Percentiles rank a stretch among this genome's conserved stretches.
Conservation (phyloP, 2,113 vertebrate genomes). For the Chlamydotis undulata region DNA sequence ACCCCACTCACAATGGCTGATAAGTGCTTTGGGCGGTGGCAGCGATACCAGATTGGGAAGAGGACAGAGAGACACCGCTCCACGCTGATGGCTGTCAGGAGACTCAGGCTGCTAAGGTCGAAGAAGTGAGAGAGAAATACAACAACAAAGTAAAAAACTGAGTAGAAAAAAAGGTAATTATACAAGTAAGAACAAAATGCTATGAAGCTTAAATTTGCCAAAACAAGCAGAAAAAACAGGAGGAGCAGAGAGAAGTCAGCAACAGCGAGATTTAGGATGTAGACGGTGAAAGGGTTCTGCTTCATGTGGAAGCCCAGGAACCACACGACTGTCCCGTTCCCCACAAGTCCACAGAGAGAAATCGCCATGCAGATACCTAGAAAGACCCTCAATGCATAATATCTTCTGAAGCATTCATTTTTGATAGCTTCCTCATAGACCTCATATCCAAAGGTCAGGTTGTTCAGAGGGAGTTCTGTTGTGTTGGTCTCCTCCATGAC, state of each 20-base stretch:
- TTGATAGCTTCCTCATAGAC: rapidly evolving
- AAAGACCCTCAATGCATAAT: not conserved
- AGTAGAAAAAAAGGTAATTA: too few relatives aligned
- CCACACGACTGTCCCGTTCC: slow-evolving; percentile 64
- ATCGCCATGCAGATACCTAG: not conserved
- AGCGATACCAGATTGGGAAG: not conserved
- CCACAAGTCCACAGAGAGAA: slow-evolving; percentile 39
- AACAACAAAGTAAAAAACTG: rapidly evolving
- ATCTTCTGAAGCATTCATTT: rapidly evolving
- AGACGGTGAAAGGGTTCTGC: slow-evolving; percentile 56
- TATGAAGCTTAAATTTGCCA: rapidly evolving
- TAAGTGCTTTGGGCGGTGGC: not conserved
- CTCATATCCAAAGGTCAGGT: rapidly evolving
- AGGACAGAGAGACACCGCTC: not conserved
- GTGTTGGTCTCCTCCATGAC: not conserved
- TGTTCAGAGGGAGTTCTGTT: too few relatives aligned
- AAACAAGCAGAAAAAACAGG: not conserved
- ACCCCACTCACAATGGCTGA: rapidly evolving
- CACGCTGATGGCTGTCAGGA: not conserved
- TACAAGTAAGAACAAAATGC: not conserved
- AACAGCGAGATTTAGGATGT: slow-evolving; percentile 65
- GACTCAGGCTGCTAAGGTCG: not conserved
- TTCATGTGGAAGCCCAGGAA: slow-evolving; percentile 59
- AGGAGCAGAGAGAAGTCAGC: slow-evolving; percentile 33
- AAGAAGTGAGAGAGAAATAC: not conserved